Evolutionary conservation across 2,888 invertebrate genomes (phyloP), one percentile per base, ranked within the genome.

Genomic region (Sinhomidia bicolor): DNA sequence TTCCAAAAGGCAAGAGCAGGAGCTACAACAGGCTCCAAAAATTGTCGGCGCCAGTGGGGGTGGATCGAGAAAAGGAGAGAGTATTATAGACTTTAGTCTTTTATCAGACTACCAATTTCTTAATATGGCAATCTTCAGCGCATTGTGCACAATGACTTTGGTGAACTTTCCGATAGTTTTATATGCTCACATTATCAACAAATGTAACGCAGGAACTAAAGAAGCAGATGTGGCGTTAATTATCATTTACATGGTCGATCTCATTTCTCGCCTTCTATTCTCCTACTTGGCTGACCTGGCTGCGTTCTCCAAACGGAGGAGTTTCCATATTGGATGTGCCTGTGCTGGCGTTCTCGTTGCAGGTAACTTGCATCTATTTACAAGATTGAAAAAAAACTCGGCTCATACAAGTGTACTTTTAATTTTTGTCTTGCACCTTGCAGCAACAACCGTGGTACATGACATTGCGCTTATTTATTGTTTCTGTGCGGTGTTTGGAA

Each of bases 231-330:
- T 83, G 4, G 87, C 88, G 12, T 54, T 91, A 41, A 78, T 89
- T 17, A 89, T 91, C 47, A 90, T 88, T 85, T 90, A 57, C 86
- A 85, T 87, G 20, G 81, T 78, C n/a, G 92, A 92, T 89, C 62
- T 90, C 68, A 82, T 91, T n/a, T 84, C 91, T 44, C 85, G 91
- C 23, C 87, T 92, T 7, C 6, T 90, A 9, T 41, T 91, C 23
- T 90, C 91, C 0, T 92, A 91, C 74, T 23, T 91, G 32, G 91
- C 92, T 0, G 92, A 92, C 60, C 79, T 88, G n/a, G 32, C 74
- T 9, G 81, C 86, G 36, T 60, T 91, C 41, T 89, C 87, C 36
- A 79, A 89, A 54, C 65, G 90, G 20, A 51, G 85, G 7, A 89
- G 81, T 32, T 92, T 92, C 57, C 80, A 90, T 12, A 23, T 86